Evolutionary conservation across 2,797 vertebrate species (phyloP).

Genomic region (Rhinatrema bivittatum): DNA sequence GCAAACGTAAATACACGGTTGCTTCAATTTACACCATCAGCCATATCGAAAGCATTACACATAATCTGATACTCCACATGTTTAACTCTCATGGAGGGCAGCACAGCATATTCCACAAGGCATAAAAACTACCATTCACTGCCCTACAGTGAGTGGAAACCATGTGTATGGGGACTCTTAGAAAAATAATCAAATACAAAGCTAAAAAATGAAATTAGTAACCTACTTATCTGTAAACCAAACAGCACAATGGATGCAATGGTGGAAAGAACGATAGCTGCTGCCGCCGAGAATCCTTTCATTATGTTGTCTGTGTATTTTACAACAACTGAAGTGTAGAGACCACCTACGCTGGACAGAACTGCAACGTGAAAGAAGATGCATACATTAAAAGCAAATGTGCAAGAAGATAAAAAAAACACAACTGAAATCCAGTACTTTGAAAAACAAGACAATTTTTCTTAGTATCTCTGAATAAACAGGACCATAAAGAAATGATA

Average conservation of each 20-base stretch:
- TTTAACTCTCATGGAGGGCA: too few species aligned
- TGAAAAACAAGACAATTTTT: constrained; percentile 1
- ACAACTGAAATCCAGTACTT: rapidly evolving
- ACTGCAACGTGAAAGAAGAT: constrained; percentile 51
- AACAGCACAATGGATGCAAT: constrained; percentile 86
- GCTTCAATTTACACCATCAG: too few species aligned
- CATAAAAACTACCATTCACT: too few species aligned
- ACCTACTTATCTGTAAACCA: constrained; percentile 91
- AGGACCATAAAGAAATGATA: rapidly evolving
- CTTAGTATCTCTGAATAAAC: rapidly evolving
- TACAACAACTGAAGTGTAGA: constrained; percentile 93
- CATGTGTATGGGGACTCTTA: too few species aligned
- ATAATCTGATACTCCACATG: too few species aligned
- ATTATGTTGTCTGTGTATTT: constrained; percentile 98
- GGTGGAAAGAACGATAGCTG: constrained; percentile 90
- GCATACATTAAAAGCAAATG: neutral
- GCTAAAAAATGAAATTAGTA: neutral
- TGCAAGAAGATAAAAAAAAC: neutral
- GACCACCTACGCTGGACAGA: constrained; percentile 85
- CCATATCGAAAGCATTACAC: too few species aligned
- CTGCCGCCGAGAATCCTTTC: constrained; percentile 95
- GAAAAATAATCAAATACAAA: too few species aligned
- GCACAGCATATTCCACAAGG: too few species aligned
- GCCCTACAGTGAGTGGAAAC: too few species aligned
- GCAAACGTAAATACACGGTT: too few species aligned